Evolutionary conservation across 2,797 vertebrate species (phyloP).

Genomic region (Coregonus sp.): DNA sequence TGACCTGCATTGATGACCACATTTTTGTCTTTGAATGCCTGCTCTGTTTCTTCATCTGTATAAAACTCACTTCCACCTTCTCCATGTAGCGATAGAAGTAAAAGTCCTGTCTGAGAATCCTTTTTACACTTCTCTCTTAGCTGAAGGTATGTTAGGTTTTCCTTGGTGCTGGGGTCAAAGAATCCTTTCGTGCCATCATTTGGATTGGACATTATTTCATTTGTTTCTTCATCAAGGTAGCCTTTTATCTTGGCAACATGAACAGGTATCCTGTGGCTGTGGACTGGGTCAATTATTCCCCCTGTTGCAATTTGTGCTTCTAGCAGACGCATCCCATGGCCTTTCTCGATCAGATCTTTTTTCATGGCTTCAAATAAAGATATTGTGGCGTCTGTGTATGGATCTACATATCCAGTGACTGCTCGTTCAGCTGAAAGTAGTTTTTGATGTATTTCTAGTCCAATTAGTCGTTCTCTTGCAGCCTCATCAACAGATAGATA

Average conservation of each 20-base stretch:
- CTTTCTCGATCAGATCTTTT: constrained; percentile 61
- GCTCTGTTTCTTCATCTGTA: constrained; percentile 73
- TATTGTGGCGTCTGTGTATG: constrained; percentile 69
- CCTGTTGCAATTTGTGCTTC: constrained; percentile 83
- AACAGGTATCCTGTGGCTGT: constrained; percentile 81
- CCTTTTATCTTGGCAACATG: constrained; percentile 79
- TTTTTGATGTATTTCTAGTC: constrained; percentile 66
- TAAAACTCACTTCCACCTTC: constrained; percentile 34
- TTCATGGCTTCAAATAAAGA: constrained; percentile 74
- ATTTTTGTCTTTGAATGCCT: constrained; percentile 60
- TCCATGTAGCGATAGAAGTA: constrained; percentile 69
- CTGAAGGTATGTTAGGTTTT: constrained; percentile 83
- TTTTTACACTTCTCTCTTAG: constrained; percentile 79
- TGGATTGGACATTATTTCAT: constrained; percentile 67
- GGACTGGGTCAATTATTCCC: constrained; percentile 81
- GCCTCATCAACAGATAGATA: constrained; percentile 67
- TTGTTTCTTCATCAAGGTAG: constrained; percentile 78
- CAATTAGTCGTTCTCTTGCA: constrained; percentile 65
- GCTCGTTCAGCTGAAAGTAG: constrained; percentile 73
- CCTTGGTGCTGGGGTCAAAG: constrained; percentile 86
- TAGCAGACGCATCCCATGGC: constrained; percentile 67
- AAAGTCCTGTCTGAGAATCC: constrained; percentile 65
- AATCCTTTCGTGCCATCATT: constrained; percentile 79
- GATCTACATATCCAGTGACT: constrained; percentile 70
- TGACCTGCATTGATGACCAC: constrained; percentile 72